Conservation (phyloP, 2,888 invertebrate genomes). For the Anthrax anthrax region DNA sequence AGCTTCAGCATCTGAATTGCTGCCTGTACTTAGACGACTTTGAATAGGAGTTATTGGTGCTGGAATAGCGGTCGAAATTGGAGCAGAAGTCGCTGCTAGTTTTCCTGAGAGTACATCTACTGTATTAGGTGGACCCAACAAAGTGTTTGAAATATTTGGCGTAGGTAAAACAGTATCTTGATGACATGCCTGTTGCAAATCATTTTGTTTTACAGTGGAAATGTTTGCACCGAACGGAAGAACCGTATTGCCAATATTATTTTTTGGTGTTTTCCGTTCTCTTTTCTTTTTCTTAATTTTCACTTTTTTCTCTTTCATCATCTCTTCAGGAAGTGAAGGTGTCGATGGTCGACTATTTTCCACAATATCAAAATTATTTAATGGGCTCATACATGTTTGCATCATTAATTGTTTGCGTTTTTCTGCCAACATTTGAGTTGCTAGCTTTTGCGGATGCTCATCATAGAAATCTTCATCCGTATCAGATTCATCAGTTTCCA, state of each 20-base stretch:
- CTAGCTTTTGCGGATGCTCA: constrained; percentile 60
- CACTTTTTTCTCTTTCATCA: constrained; percentile 34
- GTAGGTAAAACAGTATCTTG: background rate
- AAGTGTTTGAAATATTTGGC: background rate
- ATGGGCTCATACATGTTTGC: constrained; percentile 46
- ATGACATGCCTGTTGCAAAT: background rate
- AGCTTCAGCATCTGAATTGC: constrained; percentile 43
- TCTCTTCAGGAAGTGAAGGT: constrained; percentile 39
- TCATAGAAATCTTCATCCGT: constrained; percentile 84
- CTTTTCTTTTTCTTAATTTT: constrained; percentile 55
- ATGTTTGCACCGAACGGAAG: constrained; percentile 44
- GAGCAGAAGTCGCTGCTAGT: no score
- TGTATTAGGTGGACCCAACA: constrained; percentile 7
- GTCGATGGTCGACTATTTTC: constrained; percentile 51
- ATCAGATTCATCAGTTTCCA: constrained; percentile 72
- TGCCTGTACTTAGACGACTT: constrained; percentile 24
- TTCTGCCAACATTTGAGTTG: constrained; percentile 56
- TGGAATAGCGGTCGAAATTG: background rate
- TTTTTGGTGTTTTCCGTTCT: constrained; percentile 39
- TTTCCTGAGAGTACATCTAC: background rate
- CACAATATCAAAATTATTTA: constrained; percentile 44
- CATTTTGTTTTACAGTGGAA: constrained; percentile 33
- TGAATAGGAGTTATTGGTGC: constrained; percentile 11
- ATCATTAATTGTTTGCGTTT: constrained; percentile 55
- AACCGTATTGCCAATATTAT: constrained; percentile 3